These are phyloP conservation scores for Pachyuromys duprasi DNA, from an alignment of 2,797 vertebrate genomes.

Conservation along the genomic window DNA sequence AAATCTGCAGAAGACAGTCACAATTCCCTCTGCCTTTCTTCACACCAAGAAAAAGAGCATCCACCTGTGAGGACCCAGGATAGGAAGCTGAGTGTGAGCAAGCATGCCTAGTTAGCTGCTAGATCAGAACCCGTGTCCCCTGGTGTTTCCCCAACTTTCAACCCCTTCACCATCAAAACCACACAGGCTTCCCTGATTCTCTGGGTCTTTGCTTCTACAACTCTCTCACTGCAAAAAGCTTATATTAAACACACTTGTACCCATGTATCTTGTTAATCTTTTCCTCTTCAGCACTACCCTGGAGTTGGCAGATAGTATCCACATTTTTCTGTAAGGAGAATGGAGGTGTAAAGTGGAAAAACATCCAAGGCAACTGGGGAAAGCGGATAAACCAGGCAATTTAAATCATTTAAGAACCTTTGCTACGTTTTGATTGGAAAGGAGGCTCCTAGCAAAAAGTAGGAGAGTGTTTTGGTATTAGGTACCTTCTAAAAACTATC, in stretches of 20 bases:
- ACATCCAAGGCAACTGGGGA: background rate
- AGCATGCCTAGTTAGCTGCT: background rate
- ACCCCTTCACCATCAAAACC: background rate
- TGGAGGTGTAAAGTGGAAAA: constrained; percentile 40
- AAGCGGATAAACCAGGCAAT: constrained; percentile 29
- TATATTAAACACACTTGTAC: background rate
- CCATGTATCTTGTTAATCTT: background rate
- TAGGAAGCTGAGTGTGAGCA: background rate
- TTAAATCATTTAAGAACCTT: constrained; percentile 73
- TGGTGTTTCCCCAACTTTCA: background rate
- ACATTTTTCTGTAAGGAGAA: constrained; percentile 49
- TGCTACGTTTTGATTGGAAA: constrained; percentile 76
- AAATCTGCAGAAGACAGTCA: background rate
- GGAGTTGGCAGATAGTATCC: background rate
- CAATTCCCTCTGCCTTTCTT: background rate
- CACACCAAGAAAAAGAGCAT: fast-evolving
- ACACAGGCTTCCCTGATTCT: background rate
- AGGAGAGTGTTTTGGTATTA: constrained; percentile 62
- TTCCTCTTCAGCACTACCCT: background rate
- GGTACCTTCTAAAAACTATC: constrained; percentile 56
- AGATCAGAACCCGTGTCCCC: fast-evolving
- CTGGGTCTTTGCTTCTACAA: background rate
- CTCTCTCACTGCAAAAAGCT: too few relatives aligned
- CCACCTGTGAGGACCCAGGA: background rate
- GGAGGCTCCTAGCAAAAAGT: constrained; percentile 51